These are phyloP conservation scores for Gymnarchus niloticus DNA, from an alignment of 2,113 vertebrate genomes.

Conservation along the genomic window DNA sequence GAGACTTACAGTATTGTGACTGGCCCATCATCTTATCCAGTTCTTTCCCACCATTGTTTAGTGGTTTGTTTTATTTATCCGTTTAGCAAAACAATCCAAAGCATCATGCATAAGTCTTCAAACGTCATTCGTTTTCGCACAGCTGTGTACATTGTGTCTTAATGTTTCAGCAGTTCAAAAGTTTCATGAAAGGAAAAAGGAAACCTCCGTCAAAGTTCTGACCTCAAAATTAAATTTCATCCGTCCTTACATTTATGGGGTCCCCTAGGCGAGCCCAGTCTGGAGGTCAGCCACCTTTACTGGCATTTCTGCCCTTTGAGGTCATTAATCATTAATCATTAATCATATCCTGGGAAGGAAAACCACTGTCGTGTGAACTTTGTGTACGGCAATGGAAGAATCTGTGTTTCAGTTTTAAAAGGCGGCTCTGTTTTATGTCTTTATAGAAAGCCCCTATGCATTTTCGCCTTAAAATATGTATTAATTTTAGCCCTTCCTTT, in stretches of 20 bases:
- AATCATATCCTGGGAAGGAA: conserved; percentile 52
- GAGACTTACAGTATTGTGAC: not conserved
- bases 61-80: not conserved
- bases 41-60: not conserved
- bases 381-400: conserved; percentile 29
- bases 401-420: too few species aligned
- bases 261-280: conserved; percentile 37
- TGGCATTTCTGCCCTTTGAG: conserved; percentile 37
- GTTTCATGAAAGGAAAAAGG: not conserved
- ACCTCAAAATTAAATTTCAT: conserved; percentile 42
- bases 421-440: conserved; percentile 37
- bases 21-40: not conserved
- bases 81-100: not conserved
- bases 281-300: conserved; percentile 41
- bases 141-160: not conserved
- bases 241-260: conserved; percentile 17
- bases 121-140: not conserved
- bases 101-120: not conserved
- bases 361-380: conserved; percentile 27
- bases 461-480: not conserved
- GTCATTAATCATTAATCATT: conserved; percentile 57
- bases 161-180: not conserved
- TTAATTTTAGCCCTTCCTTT: too few species aligned
- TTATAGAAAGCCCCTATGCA: not conserved
- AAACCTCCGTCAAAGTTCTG: not conserved